These are phyloP conservation scores for Bryconaethiops microstoma DNA, from an alignment of 2,797 vertebrate species.

Conservation along the genomic window DNA sequence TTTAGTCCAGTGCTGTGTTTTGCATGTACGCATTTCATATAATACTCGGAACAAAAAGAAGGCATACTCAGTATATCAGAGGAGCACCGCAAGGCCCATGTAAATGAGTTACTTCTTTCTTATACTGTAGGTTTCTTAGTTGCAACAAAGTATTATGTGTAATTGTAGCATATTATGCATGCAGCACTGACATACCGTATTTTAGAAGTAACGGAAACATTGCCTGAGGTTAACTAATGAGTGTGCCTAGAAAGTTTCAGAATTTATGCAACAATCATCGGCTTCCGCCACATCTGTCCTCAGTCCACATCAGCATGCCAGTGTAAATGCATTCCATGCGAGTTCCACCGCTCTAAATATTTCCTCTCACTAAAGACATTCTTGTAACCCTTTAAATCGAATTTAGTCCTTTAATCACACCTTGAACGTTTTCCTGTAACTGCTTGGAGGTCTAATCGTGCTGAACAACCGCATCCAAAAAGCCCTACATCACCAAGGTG, in stretches of 20 bases:
- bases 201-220: conserved; percentile 53
- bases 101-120: conserved; percentile 38
- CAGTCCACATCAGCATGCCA: conserved; percentile 24
- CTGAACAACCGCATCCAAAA: conserved; percentile 13
- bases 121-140: conserved; percentile 35
- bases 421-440: conserved; percentile 5
- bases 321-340: conserved; percentile 28
- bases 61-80: conserved; percentile 78
- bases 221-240: conserved; percentile 10
- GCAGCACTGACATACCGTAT: conserved; percentile 66
- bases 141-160: conserved; percentile 32
- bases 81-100: conserved; percentile 73
- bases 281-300: conserved; percentile 13
- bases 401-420: conserved; percentile 11
- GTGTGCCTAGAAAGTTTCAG: background rate
- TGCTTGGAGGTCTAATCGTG: conserved; percentile 29
- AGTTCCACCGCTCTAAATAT: conserved; percentile 10
- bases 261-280: conserved; percentile 15
- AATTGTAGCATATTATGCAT: conserved; percentile 67
- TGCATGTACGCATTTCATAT: conserved; percentile 80
- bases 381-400: background rate
- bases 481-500: conserved; percentile 23
- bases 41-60: conserved; percentile 84
- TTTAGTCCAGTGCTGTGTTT: conserved; percentile 82
- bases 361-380: conserved; percentile 5